Base-by-base conservation (phyloP, 1,140 invertebrate species). In the Conopomorpha cramerella region DNA sequence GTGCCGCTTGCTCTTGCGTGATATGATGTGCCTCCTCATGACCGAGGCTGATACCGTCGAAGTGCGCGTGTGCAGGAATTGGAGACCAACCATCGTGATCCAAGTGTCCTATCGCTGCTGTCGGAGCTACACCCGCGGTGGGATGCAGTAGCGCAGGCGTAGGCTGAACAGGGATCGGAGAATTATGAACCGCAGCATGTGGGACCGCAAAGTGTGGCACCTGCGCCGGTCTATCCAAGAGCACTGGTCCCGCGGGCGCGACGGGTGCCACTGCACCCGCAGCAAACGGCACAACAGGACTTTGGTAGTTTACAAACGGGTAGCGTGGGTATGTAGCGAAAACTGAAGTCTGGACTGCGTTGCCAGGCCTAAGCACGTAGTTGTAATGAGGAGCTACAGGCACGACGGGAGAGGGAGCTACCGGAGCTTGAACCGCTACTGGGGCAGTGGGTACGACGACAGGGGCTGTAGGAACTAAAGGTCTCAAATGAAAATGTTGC, bases 261-360 rank as follows among this genome's bases (percentile, higher is more conserved):
- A 37, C 17, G 4, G 45, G 39, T 2, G 48, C 51, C 15, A 44
- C 34, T 8, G 46, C 39, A 1, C 44, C 31, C 10, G 49, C 36
- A 1, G 43, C 35, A 8, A 63, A 10, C 6, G 58, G 65, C 29
- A 58, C 37, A 2, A 62, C 29, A 10, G 57, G 56, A 12, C 47
- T 43, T 36, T 66, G 64, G 23, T 65, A 65, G 30, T 72, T 72
- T 1, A 66, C 36, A 3, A 74, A 46, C 1, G 70, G 73, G 39
- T 68, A 72, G 40, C 61, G 59, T 4, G 77, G 77, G 37, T 65
- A 79, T 0, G 61, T 70, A 0, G 72, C 71, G 30, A 77, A 79
- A 25, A 57, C 45, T 2, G 77, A 78, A 11, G 67, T 65, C 34
- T 78, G 74, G 1, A 74, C 51, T 13, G 73, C 57, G 43, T 65